Percentiles rank a stretch among this genome's conserved stretches.
Conservation (phyloP, 2,888 invertebrate genomes). For the Sericinus montela region DNA sequence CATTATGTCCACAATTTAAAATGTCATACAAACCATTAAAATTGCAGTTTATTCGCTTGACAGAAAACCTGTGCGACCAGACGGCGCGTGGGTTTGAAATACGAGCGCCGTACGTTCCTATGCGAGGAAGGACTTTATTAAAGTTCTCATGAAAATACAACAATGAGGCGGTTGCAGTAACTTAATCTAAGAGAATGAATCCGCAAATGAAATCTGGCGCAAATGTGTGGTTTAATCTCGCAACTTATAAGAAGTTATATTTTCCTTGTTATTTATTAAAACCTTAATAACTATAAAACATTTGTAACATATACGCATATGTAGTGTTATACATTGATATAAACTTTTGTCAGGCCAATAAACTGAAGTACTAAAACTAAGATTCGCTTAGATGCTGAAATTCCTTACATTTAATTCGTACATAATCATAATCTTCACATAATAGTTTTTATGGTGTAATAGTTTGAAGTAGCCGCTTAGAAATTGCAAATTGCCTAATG, state of each 20-base stretch:
- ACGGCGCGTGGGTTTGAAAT: slow-evolving; percentile 52
- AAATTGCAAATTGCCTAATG: too few relatives aligned
- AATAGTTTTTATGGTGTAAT: too few relatives aligned
- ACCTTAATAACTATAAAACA: neutral
- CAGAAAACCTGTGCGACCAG: slow-evolving; percentile 40
- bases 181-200: slow-evolving; percentile 66
- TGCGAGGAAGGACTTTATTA: slow-evolving; percentile 58
- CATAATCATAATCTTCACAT: too few relatives aligned
- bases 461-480: too few relatives aligned
- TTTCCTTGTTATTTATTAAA: slow-evolving; percentile 20
- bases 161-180: slow-evolving; percentile 57
- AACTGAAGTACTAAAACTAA: too few relatives aligned
- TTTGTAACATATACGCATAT: neutral
- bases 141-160: slow-evolving; percentile 63
- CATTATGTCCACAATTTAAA: slow-evolving; percentile 32
- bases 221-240: slow-evolving; percentile 47
- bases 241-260: slow-evolving; percentile 25
- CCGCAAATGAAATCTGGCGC: slow-evolving; percentile 60
- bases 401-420: too few relatives aligned
- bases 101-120: slow-evolving; percentile 36
- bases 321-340: too few relatives aligned
- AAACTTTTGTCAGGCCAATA: too few relatives aligned
- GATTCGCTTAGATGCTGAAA: too few relatives aligned
- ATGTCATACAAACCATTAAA: slow-evolving; percentile 47
- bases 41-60: slow-evolving; percentile 52